phyloP scores from a whole-genome alignment of 2,888 invertebrate genomes.

The Schrankia costaestrigalis region DNA sequence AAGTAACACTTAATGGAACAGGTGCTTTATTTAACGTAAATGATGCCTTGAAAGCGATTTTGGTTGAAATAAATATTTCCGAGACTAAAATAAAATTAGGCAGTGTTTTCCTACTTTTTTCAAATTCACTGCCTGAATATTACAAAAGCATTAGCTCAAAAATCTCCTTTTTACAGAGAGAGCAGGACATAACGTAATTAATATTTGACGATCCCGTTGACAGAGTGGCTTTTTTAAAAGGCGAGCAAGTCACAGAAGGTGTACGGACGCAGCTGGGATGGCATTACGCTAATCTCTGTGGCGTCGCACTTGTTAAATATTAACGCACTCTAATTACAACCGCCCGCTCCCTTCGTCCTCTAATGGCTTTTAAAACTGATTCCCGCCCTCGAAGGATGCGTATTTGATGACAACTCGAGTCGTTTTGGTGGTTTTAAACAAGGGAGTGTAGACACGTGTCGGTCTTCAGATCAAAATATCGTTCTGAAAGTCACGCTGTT shows the following conservation, averaged over 20 bases:
- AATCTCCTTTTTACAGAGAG: slow-evolving; percentile 45
- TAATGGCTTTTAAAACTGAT: slow-evolving; percentile 81
- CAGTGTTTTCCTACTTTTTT: no score
- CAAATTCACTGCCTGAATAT: slow-evolving; percentile 28
- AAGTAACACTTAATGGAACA: no score
- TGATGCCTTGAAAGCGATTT: no score
- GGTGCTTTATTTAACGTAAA: no score
- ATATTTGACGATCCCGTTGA: slow-evolving; percentile 66
- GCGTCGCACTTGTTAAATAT: slow-evolving; percentile 79
- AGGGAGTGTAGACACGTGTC: slow-evolving; percentile 38
- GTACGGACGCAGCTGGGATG: slow-evolving; percentile 66
- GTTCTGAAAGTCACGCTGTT: no score
- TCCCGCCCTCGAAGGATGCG: slow-evolving; percentile 75
- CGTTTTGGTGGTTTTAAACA: slow-evolving; percentile 50
- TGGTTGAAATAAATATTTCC: no score
- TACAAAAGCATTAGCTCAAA: slow-evolving; percentile 56
- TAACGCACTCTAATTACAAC: slow-evolving; percentile 78
- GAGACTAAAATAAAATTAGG: no score
- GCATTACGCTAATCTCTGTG: slow-evolving; percentile 67
- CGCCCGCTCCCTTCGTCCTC: slow-evolving; percentile 56
- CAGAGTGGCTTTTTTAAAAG: slow-evolving; percentile 70
- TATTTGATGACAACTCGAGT: slow-evolving; percentile 78
- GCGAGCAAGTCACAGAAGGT: slow-evolving; percentile 56
- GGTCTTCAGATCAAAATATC: slow-evolving; percentile 11
- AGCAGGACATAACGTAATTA: slow-evolving; percentile 57